Evolutionary conservation across 2,888 invertebrate genomes (phyloP), one percentile per base, ranked within the genome.

Genomic region (Unio delphinus): DNA sequence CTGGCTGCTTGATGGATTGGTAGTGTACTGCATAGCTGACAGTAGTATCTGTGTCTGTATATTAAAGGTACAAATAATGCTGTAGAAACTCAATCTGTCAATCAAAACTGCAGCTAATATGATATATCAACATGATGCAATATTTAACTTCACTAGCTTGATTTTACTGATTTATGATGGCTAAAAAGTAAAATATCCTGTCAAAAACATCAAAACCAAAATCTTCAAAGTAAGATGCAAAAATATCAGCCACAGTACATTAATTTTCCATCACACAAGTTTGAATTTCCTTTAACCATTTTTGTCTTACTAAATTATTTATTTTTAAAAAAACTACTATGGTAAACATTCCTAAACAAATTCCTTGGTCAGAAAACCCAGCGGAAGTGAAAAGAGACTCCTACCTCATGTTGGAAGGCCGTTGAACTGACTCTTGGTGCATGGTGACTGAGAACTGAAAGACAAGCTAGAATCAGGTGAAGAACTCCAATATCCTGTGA

Each of bases 401-500:
- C 61, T 77, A 90, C 90, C 88, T 91, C 90, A 70, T 90, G 90
- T 69, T 90, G 90, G 64, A 89, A 80, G 55, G 89, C 89, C 17
- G 89, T 86, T 20, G 90, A 80, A 54, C 74, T 83, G 61, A 80
- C 85, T 66, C 88, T 79, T 4, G 89, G 89, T 18, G 86, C 85
- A 73, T 92, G 92, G 82, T 92, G 91, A 72, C 96, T 96, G 89
- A 97, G 96, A 58, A 96, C 95, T 1, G 96, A 94, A 68, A 98
- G 92, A 86, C 96, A 97, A 67, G 95, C 94, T 59, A 98, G 92
- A 81, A 97, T 92, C 67, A 97, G 92, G 81, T 96, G 93, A 82
- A 96, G 93, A 56, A 95, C 95, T 34, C 97, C 97, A 56, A 95
- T 94, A 83, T 95, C 94, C 80, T 97, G 93, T 81, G 95, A 94